Evolutionary conservation across 37 sponge, comb jelly and placozoan genomes (phyloP), one percentile per base, ranked within the genome.

Genomic region (Aphrocallistes beatrix): DNA sequence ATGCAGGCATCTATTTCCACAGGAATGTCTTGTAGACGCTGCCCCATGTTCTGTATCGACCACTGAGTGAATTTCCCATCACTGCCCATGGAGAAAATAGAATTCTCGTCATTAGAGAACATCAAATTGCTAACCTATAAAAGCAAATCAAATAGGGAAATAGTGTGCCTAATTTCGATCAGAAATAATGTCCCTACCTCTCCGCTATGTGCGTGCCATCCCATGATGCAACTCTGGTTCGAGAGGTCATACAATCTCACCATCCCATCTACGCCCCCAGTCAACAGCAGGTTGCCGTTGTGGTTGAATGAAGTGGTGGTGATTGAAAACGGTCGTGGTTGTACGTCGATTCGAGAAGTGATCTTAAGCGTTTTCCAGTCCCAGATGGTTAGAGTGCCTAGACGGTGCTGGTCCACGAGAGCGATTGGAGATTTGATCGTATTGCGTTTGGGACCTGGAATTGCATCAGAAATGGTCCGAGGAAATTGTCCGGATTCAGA

Each of bases 21-120:
- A 13, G 75, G 75, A 28, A 60, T 60, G 75, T 60, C 75, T 30
- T 60, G 75, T 13, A 60, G 34, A 25, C 75, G 25, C 21, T 60
- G 75, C n/a, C 75, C 75, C 75, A 60, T 60, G 75, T 60, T 60
- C 3, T 60, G 75, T 32, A 60, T 60, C 34, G 75, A 60, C 75
- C 75, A 60, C 75, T 60, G 75, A 32, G 75, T 60, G 75, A 60
- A 60, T 30, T 60, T 60, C 28, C 75, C 34, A 69, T 90, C 91
- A 36, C 81, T 85, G 34, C 96, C 96, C 87, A 94, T 82, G 50
- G 89, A 91, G 86, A 86, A 98, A 17, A 98, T 88, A 1, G 93
- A 81, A 47, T 87, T 93, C 90, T 98, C 99, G 85, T 98, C 99
- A 21, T 84, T 87, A 75, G 93, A 92, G 87, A 95, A 98, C 90